Conservation (phyloP, 2,113 vertebrate species). For the Cnemophilus loriae region DNA sequence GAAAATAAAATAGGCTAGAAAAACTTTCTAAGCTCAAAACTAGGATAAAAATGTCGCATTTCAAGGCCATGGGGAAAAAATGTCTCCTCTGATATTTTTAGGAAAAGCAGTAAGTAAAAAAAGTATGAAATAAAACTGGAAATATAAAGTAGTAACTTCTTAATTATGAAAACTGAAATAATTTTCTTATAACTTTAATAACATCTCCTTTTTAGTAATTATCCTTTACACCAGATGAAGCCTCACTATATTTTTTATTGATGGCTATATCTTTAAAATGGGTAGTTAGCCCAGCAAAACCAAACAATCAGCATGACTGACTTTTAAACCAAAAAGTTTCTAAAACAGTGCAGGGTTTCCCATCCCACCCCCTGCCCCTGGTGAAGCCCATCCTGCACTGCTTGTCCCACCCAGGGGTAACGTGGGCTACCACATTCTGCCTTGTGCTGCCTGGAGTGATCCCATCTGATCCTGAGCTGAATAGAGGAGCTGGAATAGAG, state of each 20-base stretch:
- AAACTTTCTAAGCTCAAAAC: background rate
- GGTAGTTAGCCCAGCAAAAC: background rate
- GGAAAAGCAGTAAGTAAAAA: background rate
- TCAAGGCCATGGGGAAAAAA: background rate
- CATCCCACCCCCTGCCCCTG: background rate
- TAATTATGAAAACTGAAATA: background rate
- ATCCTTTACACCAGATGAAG: background rate
- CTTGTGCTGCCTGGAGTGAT: background rate
- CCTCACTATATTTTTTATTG: background rate
- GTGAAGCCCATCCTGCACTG: background rate
- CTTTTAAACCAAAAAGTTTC: background rate
- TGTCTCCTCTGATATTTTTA: rapidly evolving
- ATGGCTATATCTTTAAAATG: background rate
- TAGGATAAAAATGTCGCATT: background rate
- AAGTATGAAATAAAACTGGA: background rate
- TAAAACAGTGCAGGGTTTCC: background rate
- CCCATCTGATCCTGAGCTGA: background rate
- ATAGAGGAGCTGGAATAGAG: background rate
- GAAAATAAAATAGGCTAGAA: constrained; percentile 10
- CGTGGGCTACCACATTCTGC: background rate
- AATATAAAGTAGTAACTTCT: background rate
- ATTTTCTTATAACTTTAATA: background rate
- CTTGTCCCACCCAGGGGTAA: background rate
- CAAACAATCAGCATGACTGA: background rate
- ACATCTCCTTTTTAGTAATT: background rate